Conservation (phyloP, 2,888 invertebrate genomes). For the Ormyrus rosae region DNA sequence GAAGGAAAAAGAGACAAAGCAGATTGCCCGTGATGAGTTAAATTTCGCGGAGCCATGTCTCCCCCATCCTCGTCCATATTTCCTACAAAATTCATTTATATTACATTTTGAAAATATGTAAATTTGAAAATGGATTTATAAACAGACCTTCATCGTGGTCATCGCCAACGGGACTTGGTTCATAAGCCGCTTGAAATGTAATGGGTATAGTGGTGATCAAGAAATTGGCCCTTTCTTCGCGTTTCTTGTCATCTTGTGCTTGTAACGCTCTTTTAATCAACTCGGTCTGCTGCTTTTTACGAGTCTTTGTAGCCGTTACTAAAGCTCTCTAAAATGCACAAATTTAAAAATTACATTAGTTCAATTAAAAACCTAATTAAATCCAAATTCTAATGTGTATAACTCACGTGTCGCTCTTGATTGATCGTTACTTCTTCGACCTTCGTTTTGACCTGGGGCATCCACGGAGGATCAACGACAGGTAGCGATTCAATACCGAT, state of each 20-base stretch:
- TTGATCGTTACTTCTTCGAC: slow-evolving; percentile 99
- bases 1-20: slow-evolving; percentile 98
- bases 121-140: neutral
- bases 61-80: slow-evolving; percentile 78
- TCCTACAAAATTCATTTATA: slow-evolving; percentile 15
- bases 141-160: slow-evolving; percentile 88
- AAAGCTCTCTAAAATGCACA: slow-evolving; percentile 84
- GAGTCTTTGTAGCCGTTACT: slow-evolving; percentile 98
- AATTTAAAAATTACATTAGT: neutral
- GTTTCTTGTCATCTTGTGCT: slow-evolving; percentile 96
- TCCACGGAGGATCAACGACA: slow-evolving; percentile 99
- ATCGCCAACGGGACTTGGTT: slow-evolving; percentile 91
- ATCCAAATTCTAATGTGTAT: neutral
- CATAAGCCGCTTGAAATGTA: slow-evolving; percentile 95
- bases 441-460: slow-evolving; percentile 97
- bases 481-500: slow-evolving; percentile 96
- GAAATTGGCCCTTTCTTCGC: slow-evolving; percentile 96
- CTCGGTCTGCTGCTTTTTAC: slow-evolving; percentile 99
- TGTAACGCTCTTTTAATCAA: slow-evolving; percentile 96
- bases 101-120: neutral
- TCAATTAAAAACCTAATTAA: neutral
- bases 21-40: slow-evolving; percentile 90
- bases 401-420: slow-evolving; percentile 94
- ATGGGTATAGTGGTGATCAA: slow-evolving; percentile 97
- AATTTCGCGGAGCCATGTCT: slow-evolving; percentile 82